Evolutionary conservation across 2,888 invertebrate species (phyloP), one percentile per base, ranked within the genome.

Genomic region (Philonicus albiceps): DNA sequence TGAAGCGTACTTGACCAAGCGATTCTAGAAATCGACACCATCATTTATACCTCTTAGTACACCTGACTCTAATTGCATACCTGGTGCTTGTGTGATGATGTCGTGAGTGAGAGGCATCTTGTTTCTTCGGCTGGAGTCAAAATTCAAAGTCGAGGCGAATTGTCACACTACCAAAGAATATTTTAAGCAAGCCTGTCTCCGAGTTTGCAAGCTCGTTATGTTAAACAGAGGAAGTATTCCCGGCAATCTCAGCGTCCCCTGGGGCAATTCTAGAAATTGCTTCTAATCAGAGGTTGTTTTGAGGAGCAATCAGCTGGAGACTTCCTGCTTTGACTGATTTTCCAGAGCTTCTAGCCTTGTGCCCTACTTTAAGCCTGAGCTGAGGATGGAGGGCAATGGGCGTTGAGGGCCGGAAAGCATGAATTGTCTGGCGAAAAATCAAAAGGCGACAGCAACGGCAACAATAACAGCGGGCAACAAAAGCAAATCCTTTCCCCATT

Each of bases 261-360:
- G 31, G 34, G 74, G 31, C 74, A 74, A 34, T 74, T 34, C 19
- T 31, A 74, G 74, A 74, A 74, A 74, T 74, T 74, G 31, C 74
- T 74, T 34, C 74, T 74, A 74, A 74, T 74, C 74, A 74, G 34
- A 34, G 74, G 31, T 74, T 74, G 74, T 74, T 74, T 74, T 74
- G 74, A 74, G 74, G 31, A 74, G 74, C 74, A 74, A 74, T 74
- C 74, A 74, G n/a, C 34, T 74, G 74, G 34, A 74, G 74, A 74
- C 74, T 74, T 74, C 74, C 74, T 31, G 34, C 74, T 74, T 74
- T 74, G 74, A 74, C 74, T 74, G 74, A 74, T 74, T 74, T 74
- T 74, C 74, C 31, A 74, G 34, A n/a, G 74, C 74, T 34, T 74
- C 74, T 7, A 74, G 74, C 30, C 34, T 74, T n/a, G 34, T 34